Evolutionary conservation across 1,140 invertebrate species (phyloP).

Genomic region (Euwallacea fornicatus): DNA sequence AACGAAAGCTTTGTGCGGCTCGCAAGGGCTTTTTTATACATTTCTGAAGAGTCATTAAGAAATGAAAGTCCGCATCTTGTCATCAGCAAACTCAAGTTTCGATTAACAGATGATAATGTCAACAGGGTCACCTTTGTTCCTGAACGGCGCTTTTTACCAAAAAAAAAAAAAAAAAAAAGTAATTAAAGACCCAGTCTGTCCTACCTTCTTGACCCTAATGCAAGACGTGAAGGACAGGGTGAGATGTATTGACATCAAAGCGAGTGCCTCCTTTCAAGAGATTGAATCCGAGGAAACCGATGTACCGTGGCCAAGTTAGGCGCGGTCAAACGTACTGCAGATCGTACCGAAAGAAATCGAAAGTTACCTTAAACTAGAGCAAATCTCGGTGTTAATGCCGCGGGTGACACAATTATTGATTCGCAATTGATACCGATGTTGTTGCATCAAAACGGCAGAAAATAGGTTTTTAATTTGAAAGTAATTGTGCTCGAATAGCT

Average conservation of each 20-base stretch:
- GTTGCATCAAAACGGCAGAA: conserved; percentile 30
- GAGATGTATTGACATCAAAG: not conserved
- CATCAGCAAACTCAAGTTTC: no score
- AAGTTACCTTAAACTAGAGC: conserved; percentile 47
- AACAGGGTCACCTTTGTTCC: not conserved
- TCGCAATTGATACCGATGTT: conserved; percentile 35
- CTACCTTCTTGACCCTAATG: not conserved
- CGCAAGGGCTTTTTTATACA: not conserved
- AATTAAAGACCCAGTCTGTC: not conserved
- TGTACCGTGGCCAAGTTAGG: conserved; percentile 16
- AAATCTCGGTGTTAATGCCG: conserved; percentile 40
- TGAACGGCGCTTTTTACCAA: not conserved
- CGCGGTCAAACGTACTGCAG: conserved; percentile 20
- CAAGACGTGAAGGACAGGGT: not conserved
- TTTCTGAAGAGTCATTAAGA: no score
- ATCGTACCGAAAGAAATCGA: conserved; percentile 43
- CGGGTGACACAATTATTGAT: conserved; percentile 38
- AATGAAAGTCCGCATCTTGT: no score
- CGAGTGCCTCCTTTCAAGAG: conserved; percentile 5
- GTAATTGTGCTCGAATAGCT: conserved; percentile 19
- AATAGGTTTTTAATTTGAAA: conserved; percentile 38
- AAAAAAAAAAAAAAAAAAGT: not conserved
- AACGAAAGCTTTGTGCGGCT: not conserved
- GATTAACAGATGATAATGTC: not conserved
- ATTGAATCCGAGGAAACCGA: not conserved